phyloP scores from a whole-genome alignment of 1,140 invertebrate genomes.

The Pristionchus pacificus region DNA sequence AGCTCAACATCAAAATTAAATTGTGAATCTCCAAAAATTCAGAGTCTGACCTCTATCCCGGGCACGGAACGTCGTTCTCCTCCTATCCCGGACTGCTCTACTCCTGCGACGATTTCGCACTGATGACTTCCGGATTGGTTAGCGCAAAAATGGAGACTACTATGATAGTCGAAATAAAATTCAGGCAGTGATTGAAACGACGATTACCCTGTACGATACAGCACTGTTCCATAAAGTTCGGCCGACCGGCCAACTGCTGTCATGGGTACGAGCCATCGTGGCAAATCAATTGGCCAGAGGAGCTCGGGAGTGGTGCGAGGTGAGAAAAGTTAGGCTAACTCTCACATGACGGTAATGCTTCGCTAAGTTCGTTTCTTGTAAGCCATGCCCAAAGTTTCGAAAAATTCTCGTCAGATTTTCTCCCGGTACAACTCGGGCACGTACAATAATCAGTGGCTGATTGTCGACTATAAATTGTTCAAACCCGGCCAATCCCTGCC shows the following conservation, averaged over 20 bases:
- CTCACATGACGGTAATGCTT: no score
- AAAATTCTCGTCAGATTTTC: no score
- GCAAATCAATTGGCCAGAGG: conserved; percentile 75
- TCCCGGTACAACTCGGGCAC: conserved; percentile 79
- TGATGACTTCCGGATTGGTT: conserved; percentile 66
- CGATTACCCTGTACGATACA: conserved; percentile 69
- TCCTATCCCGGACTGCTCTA: conserved; percentile 80
- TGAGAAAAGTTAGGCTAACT: no score
- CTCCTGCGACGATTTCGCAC: conserved; percentile 82
- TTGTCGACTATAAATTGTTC: conserved; percentile 71
- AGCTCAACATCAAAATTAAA: no score
- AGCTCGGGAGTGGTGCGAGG: conserved; percentile 69
- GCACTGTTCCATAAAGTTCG: conserved; percentile 65
- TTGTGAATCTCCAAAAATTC: no score
- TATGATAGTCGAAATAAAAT: conserved; percentile 10
- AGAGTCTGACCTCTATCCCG: conserved; percentile 63
- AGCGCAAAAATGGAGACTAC: conserved; percentile 9
- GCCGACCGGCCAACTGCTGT: conserved; percentile 67
- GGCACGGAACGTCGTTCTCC: conserved; percentile 69
- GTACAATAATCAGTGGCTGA: conserved; percentile 81
- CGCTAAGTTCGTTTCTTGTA: no score
- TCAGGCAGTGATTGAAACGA: conserved; percentile 66
- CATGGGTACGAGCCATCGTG: conserved; percentile 74
- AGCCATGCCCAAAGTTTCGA: no score
- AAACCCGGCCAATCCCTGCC: conserved; percentile 60